These are phyloP conservation scores for Gavialis gangeticus DNA, from an alignment of 2,113 vertebrate genomes.

Conservation along the genomic window DNA sequence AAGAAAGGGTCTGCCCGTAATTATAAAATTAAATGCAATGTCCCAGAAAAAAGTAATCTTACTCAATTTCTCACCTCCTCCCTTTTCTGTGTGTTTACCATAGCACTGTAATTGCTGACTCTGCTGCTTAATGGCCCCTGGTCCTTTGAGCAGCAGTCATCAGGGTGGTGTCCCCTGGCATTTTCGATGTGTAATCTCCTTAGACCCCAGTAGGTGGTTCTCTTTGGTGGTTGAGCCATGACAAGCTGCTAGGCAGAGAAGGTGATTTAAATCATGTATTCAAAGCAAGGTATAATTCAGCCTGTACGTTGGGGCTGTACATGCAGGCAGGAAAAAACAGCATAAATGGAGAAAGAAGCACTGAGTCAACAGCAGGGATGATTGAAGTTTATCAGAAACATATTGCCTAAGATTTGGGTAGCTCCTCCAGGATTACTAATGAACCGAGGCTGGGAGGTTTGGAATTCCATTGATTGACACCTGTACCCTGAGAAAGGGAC, in stretches of 20 bases:
- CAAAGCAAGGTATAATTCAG: slow-evolving; percentile 44
- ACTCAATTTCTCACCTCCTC: background rate
- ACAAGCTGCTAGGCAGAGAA: slow-evolving; percentile 36
- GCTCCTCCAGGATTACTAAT: background rate
- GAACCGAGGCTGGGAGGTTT: background rate
- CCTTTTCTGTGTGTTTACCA: background rate
- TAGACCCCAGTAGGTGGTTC: background rate
- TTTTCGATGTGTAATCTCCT: slow-evolving; percentile 25
- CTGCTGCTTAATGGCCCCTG: background rate
- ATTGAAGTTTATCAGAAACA: slow-evolving; percentile 46
- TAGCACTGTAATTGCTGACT: background rate
- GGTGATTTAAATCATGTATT: slow-evolving; percentile 44
- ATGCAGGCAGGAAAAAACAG: background rate
- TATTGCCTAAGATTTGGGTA: background rate
- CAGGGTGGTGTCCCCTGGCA: background rate
- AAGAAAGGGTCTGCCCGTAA: background rate
- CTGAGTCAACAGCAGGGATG: slow-evolving; percentile 19
- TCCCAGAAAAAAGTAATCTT: background rate
- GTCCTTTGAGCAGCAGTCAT: background rate
- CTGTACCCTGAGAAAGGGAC: background rate
- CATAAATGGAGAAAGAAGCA: slow-evolving; percentile 38
- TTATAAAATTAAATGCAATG: background rate
- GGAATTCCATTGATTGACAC: background rate
- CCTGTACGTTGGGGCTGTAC: slow-evolving; percentile 15
- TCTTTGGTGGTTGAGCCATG: slow-evolving; percentile 22